Evolutionary conservation across 1,140 invertebrate genomes (phyloP), one percentile per base, ranked within the genome.

Genomic region (Zaprionus lachaisei): DNA sequence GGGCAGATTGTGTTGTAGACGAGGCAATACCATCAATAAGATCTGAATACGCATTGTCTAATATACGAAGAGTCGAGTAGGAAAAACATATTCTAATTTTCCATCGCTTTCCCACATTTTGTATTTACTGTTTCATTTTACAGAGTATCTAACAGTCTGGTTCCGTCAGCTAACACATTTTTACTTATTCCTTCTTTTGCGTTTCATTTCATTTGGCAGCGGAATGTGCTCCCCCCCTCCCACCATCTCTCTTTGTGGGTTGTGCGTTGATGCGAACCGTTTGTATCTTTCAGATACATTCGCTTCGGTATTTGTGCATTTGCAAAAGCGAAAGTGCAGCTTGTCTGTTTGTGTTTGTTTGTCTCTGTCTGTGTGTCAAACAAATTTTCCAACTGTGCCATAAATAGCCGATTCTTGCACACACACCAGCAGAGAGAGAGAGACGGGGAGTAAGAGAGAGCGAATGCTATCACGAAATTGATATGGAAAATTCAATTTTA

Each of bases 271-370:
- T 20, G 47, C 47, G 20, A 51, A 24, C 47, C n/a, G 28, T 79
- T 63, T 54, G 69, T 73, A 73, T 73, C 71, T 73, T 34, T 68
- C 20, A 72, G 57, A 72, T 72, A 72, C 63, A 58, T 64, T 57
- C 55, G 49, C 26, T 44, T 20, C 1, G 11, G 15, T 57, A 38
- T 49, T 34, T 72, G 51, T 72, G 51, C 51, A 44, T n/a, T 60
- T 34, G 22, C 31, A 74, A 89, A 87, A 89, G 56, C 74, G 84
- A 89, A 87, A 87, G 84, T 87, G 81, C 80, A 75, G 34, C 72
- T 63, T n/a, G 60, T 11, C 54, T 22, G 4, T 51, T 70, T 54
- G 17, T 12, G 24, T 14, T 38, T 12, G 24, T 14, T 38, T 28
- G 34, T 28, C n/a, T 26, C 34, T 12, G 4, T 49, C 38, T 66